Percentiles rank a stretch among this genome's conserved stretches.
These are phyloP conservation scores for Aplodontia rufa DNA, from an alignment of 2,113 vertebrate species.

Conservation along the genomic window DNA sequence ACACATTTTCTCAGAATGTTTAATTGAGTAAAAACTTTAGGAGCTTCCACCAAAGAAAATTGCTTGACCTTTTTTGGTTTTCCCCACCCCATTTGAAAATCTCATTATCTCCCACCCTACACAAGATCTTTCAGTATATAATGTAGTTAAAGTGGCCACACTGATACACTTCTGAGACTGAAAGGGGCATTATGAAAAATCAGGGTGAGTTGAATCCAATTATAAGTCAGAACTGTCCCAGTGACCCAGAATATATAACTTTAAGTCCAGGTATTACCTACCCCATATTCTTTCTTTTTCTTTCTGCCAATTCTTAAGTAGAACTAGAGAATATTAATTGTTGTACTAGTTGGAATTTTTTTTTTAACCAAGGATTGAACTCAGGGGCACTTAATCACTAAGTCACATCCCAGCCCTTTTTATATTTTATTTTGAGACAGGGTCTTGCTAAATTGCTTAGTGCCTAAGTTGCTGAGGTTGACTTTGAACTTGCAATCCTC, in stretches of 20 bases:
- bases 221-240: neutral
- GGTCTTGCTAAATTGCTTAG: no score
- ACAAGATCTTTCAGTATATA: neutral
- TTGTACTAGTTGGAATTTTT: neutral
- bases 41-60: neutral
- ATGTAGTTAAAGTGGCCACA: neutral
- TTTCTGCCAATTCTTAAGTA: neutral
- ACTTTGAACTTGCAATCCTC: no score
- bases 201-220: neutral
- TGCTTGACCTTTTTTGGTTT: neutral
- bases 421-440: no score
- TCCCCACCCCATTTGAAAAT: neutral
- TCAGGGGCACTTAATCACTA: no score
- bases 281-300: neutral
- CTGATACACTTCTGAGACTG: neutral
- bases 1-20: neutral
- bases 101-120: neutral
- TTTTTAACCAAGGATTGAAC: no score
- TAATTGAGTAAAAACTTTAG: neutral
- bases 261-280: neutral
- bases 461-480: no score
- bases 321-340: neutral
- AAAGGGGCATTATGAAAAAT: neutral
- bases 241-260: neutral
- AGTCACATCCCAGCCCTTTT: no score